Percentiles rank a stretch among this genome's conserved stretches.
Evolutionary conservation across 2,113 vertebrate genomes (phyloP).

Genomic region (Diphyllodes magnificus): DNA sequence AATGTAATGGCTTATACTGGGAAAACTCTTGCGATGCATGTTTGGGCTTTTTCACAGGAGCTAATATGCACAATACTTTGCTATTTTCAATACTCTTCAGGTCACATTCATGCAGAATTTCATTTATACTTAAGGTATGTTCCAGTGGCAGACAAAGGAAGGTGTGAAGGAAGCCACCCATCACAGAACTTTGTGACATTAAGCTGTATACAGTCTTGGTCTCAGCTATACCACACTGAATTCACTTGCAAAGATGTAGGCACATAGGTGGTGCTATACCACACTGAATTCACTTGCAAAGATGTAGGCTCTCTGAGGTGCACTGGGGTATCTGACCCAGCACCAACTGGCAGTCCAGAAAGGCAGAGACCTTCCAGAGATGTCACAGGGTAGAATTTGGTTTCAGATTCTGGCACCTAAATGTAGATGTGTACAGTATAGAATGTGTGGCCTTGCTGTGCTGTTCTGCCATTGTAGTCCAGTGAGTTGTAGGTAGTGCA

Average conservation of each 20-base stretch:
- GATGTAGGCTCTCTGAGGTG: not conserved
- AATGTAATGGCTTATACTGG: not conserved
- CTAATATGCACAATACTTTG: not conserved
- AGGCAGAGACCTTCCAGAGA: not conserved
- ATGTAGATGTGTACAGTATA: not conserved
- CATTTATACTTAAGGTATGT: not conserved
- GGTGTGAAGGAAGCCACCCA: not conserved
- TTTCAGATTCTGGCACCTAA: not conserved
- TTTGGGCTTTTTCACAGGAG: not conserved
- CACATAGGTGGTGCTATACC: not conserved
- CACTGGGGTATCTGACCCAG: not conserved
- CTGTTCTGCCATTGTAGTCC: not conserved
- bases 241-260: not conserved
- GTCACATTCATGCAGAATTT: not conserved
- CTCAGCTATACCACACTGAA: not conserved
- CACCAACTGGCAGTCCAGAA: not conserved
- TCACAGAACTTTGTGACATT: not conserved
- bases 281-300: not conserved
- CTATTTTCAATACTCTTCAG: not conserved
- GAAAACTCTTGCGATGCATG: not conserved
- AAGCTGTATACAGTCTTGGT: not conserved
- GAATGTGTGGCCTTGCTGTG: not conserved
- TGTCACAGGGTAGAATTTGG: not conserved
- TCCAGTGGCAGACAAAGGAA: not conserved
- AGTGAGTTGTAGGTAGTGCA: not conserved